Conservation (phyloP, 2,797 vertebrate genomes). For the Lutjanus argentimaculatus region DNA sequence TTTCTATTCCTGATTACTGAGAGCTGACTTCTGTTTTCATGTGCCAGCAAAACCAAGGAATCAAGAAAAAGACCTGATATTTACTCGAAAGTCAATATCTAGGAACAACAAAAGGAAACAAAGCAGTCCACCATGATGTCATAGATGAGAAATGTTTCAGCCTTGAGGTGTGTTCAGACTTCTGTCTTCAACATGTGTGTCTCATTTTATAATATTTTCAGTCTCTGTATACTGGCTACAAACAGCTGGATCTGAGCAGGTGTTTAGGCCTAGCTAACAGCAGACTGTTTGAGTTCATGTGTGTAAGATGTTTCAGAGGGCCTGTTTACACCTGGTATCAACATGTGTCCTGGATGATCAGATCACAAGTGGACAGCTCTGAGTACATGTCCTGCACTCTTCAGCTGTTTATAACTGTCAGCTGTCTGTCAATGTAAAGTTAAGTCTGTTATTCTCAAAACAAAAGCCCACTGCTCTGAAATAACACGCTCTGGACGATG, state of each 20-base stretch:
- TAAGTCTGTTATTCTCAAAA: no score
- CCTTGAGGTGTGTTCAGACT: conserved; percentile 1
- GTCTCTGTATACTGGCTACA: background rate
- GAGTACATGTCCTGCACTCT: no score
- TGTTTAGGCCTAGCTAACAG: background rate
- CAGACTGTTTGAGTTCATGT: background rate
- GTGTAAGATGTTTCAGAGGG: background rate
- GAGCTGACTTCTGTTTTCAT: background rate
- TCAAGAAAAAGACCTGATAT: background rate
- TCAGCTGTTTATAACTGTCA: no score
- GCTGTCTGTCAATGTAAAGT: no score
- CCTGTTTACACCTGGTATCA: background rate
- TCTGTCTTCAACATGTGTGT: background rate
- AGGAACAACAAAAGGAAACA: background rate
- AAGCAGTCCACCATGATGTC: no score
- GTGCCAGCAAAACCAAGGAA: background rate
- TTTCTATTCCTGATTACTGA: background rate
- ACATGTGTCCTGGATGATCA: no score
- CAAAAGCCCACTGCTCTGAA: no score
- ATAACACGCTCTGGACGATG: no score
- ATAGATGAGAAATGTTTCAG: background rate
- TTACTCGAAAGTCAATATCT: background rate
- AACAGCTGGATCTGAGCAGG: background rate
- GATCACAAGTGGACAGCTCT: no score
- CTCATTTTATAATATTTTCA: background rate